These are phyloP conservation scores for Arenaria interpres DNA, from an alignment of 2,113 vertebrate species.

Conservation along the genomic window DNA sequence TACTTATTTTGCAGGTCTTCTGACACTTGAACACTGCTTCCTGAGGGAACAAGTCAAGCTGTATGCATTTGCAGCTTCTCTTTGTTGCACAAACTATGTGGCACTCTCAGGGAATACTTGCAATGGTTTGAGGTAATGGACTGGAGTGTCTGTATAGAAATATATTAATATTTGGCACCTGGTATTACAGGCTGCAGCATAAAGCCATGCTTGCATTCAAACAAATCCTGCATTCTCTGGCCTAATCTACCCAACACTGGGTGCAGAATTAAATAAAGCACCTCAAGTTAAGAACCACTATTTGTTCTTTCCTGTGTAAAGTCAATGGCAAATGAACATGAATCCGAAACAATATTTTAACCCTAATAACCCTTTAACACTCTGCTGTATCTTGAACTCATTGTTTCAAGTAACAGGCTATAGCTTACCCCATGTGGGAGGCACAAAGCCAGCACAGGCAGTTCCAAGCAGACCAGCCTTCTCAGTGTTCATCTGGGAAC, in stretches of 20 bases:
- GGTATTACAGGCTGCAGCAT: background rate
- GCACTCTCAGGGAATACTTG: constrained; percentile 23
- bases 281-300: background rate
- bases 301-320: constrained; percentile 8
- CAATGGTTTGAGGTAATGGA: background rate
- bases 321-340: constrained; percentile 7
- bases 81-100: constrained; percentile 27
- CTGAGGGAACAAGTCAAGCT: background rate
- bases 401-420: background rate
- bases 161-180: background rate
- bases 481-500: background rate
- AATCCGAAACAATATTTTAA: constrained; percentile 18
- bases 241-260: background rate
- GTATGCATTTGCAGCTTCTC: constrained; percentile 19
- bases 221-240: background rate
- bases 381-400: background rate
- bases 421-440: background rate
- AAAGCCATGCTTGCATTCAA: background rate
- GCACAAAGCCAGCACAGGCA: background rate
- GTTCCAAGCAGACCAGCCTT: background rate
- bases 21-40: constrained; percentile 44
- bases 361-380: background rate
- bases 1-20: constrained; percentile 42
- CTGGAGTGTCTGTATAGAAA: background rate
- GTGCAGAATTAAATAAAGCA: background rate